These are phyloP conservation scores for Lerema accius DNA, from an alignment of 1,140 invertebrate species.

Conservation along the genomic window DNA sequence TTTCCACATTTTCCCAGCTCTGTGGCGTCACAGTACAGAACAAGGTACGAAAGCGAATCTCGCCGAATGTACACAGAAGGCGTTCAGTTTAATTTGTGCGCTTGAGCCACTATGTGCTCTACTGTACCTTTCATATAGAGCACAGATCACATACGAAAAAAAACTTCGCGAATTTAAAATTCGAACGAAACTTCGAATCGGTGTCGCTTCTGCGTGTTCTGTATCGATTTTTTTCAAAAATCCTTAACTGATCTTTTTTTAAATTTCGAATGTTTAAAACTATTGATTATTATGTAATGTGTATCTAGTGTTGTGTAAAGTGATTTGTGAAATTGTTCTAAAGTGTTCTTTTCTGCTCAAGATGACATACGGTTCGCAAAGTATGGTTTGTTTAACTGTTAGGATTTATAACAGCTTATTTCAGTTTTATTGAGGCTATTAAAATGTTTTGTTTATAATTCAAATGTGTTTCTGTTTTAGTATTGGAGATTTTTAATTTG, in stretches of 20 bases:
- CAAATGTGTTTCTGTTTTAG: too few relatives aligned
- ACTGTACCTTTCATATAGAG: constrained; percentile 41
- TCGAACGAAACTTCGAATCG: constrained; percentile 32
- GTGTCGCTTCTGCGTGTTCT: constrained; percentile 4
- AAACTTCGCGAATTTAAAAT: constrained; percentile 1
- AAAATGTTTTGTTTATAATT: constrained; percentile 29
- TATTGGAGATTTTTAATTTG: too few relatives aligned
- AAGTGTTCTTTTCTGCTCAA: constrained; percentile 2
- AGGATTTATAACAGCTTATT: background rate
- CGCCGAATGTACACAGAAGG: constrained; percentile 57
- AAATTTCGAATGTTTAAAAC: constrained; percentile 1
- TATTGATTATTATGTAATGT: constrained; percentile 16
- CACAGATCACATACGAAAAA: background rate
- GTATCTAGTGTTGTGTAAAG: constrained; percentile 9
- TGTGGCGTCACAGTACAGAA: constrained; percentile 51
- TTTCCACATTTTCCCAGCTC: constrained; percentile 60
- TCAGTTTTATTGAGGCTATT: constrained; percentile 33
- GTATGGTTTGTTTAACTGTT: background rate
- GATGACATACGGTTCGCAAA: constrained; percentile 3
- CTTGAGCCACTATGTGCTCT: constrained; percentile 65
- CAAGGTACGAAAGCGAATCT: constrained; percentile 70
- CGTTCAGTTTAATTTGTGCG: constrained; percentile 70
- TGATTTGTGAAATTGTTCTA: constrained; percentile 15
- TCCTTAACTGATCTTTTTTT: too few relatives aligned
- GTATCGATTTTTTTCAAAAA: too few relatives aligned